Evolutionary conservation across 2,113 vertebrate species (phyloP), one percentile per base, ranked within the genome.

Genomic region (Dipodomys ordii): DNA sequence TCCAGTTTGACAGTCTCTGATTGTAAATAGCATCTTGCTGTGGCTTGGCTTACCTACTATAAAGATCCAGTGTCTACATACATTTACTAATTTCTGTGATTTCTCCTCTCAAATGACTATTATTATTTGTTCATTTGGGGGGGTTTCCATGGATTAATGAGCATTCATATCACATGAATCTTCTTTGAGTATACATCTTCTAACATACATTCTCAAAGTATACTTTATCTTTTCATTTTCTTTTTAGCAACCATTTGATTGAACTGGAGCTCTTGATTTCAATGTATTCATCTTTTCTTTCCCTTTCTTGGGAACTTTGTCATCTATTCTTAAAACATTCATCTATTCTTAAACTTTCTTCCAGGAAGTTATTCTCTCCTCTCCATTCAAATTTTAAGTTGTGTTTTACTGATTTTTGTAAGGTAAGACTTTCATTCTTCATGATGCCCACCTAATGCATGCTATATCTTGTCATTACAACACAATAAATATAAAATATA

Each of bases 1-100:
- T 35, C 32, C 72, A 53, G 44, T 20, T 72, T 69, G 57, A 78
- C 1, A 60, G 9, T 2, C 84, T 12, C 68, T 87, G 35, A 23
- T 72, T 80, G 1, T n/a, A 86, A 89, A 12, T 49, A 23, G 3
- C 15, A 64, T 39, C 7, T n/a, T 49, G 32, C 7, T 86, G 71
- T 78, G 57, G 65, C 7, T 83, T 79, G 53, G 64, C 64, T 92
- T 71, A 80, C 49, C 32, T 69, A 69, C 49, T 83, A 28, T 62
- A 27, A 7, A 81, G 25, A 82, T 65, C 39, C 28, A 77, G 62
- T 27, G n/a, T 53, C 73, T 64, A 28, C 0, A 9, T 23, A 15
- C 18, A 44, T 10, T 76, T 74, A 39, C n/a, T 49, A 16, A 65
- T 39, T n/a, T 16, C 68, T 69, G 15, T 27, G 25, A 8, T 64